phyloP scores from a whole-genome alignment of 2,113 vertebrate genomes.

The Colossoma macropomum region DNA sequence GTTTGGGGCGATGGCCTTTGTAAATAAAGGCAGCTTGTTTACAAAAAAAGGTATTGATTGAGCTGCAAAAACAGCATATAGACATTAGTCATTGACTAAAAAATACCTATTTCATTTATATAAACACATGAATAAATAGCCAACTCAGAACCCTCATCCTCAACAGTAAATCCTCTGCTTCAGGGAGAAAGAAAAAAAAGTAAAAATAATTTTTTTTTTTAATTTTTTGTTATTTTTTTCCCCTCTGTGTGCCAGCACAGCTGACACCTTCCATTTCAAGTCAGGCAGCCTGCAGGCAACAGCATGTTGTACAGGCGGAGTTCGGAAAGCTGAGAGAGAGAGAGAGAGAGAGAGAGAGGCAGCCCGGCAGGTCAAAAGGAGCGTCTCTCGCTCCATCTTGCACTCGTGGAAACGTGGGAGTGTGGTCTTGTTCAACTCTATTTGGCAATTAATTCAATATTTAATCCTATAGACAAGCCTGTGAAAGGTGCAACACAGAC shows the following conservation, averaged over 20 bases:
- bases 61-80: conserved; percentile 96
- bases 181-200: conserved; percentile 53
- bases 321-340: conserved; percentile 18
- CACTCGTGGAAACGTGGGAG: conserved; percentile 16
- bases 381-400: conserved; percentile 22
- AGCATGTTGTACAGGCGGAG: conserved; percentile 38
- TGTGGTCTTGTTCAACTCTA: conserved; percentile 24
- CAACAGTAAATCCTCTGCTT: conserved; percentile 61
- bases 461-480: conserved; percentile 8
- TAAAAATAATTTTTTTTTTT: conserved; percentile 52
- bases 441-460: conserved; percentile 39
- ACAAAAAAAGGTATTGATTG: conserved; percentile 90
- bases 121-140: conserved; percentile 94
- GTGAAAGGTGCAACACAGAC: not conserved
- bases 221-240: conserved; percentile 64
- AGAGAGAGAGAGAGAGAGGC: conserved; percentile 21
- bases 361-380: conserved; percentile 23
- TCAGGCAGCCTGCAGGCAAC: conserved; percentile 73
- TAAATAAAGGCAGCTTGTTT: conserved; percentile 96
- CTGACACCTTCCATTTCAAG: conserved; percentile 77
- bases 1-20: conserved; percentile 82
- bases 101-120: conserved; percentile 90
- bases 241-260: conserved; percentile 71
- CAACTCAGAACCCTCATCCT: conserved; percentile 69
- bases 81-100: conserved; percentile 99